A percentile compares a stretch with the other conserved stretches of the same genome.
phyloP scores from a whole-genome alignment of 2,888 invertebrate genomes.

The Hirtodrosophila duncani region DNA sequence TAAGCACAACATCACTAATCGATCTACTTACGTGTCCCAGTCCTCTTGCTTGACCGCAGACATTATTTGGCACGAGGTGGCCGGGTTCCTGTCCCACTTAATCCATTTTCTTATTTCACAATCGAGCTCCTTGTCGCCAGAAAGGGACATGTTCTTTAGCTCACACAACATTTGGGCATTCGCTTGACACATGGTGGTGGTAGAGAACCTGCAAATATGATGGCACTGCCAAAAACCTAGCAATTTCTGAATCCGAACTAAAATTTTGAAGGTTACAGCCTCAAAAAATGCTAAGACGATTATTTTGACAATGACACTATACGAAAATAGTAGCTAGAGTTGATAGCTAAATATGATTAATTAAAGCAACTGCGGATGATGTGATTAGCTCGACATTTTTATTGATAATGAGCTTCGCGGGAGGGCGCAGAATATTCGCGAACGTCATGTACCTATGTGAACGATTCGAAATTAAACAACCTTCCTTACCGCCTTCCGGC shows the following conservation, averaged over 20 bases:
- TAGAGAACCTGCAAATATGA: constrained; percentile 2
- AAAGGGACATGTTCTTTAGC: constrained; percentile 28
- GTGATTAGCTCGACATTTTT: too few species aligned
- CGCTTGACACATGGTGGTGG: constrained; percentile 29
- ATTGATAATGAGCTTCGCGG: too few species aligned
- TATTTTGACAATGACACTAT: too few species aligned
- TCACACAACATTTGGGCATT: constrained; percentile 40
- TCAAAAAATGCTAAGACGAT: too few species aligned
- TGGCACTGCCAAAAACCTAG: constrained; percentile 2
- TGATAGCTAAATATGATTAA: too few species aligned
- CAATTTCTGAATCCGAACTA: constrained; percentile 12
- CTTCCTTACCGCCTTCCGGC: too few species aligned
- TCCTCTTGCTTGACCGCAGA: constrained; percentile 80
- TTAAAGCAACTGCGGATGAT: too few species aligned
- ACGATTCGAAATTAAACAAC: too few species aligned
- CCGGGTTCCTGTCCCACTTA: constrained; percentile 85
- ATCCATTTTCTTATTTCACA: constrained; percentile 86
- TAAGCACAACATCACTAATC: background rate
- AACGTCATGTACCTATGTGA: too few species aligned
- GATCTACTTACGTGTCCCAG: constrained; percentile 74
- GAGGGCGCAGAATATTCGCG: too few species aligned
- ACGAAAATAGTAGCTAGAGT: too few species aligned
- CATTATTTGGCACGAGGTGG: constrained; percentile 82
- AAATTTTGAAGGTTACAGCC: too few species aligned
- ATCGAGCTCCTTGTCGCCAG: constrained; percentile 80